Evolutionary conservation across 2,888 invertebrate genomes (phyloP).

Genomic region (Azorinus chamasolen): DNA sequence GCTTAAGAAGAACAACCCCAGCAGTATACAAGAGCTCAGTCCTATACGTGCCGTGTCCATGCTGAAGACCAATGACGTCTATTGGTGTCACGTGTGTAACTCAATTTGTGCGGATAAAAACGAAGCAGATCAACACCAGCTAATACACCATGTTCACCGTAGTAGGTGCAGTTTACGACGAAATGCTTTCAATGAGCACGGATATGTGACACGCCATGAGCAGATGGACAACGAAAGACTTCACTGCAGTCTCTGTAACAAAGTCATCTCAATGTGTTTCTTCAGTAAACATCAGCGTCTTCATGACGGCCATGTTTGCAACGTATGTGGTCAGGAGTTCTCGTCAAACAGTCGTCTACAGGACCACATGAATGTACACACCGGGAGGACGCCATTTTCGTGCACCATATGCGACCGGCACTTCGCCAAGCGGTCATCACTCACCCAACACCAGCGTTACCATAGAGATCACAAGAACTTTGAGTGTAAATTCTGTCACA

Average conservation of each 20-base stretch:
- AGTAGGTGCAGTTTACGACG: slow-evolving; percentile 34
- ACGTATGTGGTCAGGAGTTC: slow-evolving; percentile 46
- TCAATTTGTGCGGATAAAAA: slow-evolving; percentile 33
- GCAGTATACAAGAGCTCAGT: too few species aligned
- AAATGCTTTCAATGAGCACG: slow-evolving; percentile 25
- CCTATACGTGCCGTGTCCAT: background rate
- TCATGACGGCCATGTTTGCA: slow-evolving; percentile 56
- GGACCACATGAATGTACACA: slow-evolving; percentile 52
- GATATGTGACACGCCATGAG: slow-evolving; percentile 40
- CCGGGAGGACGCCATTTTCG: slow-evolving; percentile 32
- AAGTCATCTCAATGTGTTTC: slow-evolving; percentile 46
- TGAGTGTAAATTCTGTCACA: slow-evolving; percentile 40
- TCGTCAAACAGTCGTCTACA: slow-evolving; percentile 53
- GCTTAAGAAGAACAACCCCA: too few species aligned
- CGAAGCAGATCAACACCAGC: slow-evolving; percentile 48
- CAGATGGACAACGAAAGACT: slow-evolving; percentile 30
- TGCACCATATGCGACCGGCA: slow-evolving; percentile 45
- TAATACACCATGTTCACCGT: slow-evolving; percentile 25
- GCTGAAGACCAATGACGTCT: slow-evolving; percentile 2
- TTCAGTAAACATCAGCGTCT: slow-evolving; percentile 53
- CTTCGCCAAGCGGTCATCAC: slow-evolving; percentile 50
- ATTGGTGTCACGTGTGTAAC: slow-evolving; percentile 63
- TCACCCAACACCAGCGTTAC: slow-evolving; percentile 56
- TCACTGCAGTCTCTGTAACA: slow-evolving; percentile 52
- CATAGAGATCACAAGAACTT: slow-evolving; percentile 49